A percentile compares a stretch with the other conserved stretches of the same genome.
These are phyloP conservation scores for Perdita meconis DNA, from an alignment of 2,888 invertebrate genomes.

Conservation along the genomic window DNA sequence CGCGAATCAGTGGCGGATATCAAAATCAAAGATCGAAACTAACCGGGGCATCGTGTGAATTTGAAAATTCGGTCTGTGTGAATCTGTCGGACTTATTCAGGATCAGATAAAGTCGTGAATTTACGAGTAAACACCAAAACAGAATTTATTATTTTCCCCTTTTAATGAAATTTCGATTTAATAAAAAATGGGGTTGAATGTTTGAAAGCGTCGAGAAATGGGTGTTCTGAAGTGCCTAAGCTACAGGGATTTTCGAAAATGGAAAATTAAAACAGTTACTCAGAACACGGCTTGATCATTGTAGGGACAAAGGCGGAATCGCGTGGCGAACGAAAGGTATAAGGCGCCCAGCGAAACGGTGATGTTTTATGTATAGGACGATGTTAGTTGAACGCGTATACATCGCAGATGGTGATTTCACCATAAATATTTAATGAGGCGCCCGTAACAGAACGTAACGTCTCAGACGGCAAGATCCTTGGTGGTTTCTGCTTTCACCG, in stretches of 20 bases:
- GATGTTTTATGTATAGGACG: slow-evolving; percentile 69
- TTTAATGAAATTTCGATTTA: not conserved
- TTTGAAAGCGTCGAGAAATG: not conserved
- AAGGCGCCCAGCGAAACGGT: slow-evolving; percentile 51
- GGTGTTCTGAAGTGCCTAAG: not conserved
- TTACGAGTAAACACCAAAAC: too few relatives aligned
- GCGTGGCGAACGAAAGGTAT: slow-evolving; percentile 21
- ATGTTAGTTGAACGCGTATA: slow-evolving; percentile 50
- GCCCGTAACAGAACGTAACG: slow-evolving; percentile 65
- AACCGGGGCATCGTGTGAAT: not conserved
- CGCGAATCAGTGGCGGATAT: slow-evolving; percentile 24
- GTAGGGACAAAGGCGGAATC: slow-evolving; percentile 3
- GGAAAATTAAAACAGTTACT: not conserved
- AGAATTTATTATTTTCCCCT: too few relatives aligned
- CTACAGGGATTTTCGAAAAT: not conserved
- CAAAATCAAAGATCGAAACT: slow-evolving; percentile 24
- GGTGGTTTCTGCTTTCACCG: slow-evolving; percentile 45
- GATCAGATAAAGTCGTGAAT: too few relatives aligned
- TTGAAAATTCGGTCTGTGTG: not conserved
- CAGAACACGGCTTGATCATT: not conserved
- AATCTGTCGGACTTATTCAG: too few relatives aligned
- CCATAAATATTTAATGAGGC: slow-evolving; percentile 76
- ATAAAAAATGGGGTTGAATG: not conserved
- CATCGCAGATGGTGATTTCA: slow-evolving; percentile 48
- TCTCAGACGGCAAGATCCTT: slow-evolving; percentile 50